phyloP scores from a whole-genome alignment of 2,888 invertebrate genomes.

The Horisme vitalbata region DNA sequence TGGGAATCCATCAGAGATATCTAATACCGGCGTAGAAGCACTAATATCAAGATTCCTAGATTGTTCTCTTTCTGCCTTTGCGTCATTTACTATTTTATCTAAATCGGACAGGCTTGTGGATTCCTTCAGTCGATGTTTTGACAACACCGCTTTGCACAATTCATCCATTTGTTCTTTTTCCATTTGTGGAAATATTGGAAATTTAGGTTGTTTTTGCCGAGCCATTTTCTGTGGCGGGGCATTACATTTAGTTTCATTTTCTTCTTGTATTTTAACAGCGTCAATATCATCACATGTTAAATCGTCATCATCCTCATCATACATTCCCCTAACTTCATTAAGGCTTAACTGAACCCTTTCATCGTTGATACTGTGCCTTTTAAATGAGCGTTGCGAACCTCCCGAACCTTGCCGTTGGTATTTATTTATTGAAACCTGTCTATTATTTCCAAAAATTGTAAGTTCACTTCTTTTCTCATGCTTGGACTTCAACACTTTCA shows the following conservation, averaged over 20 bases:
- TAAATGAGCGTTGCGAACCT: neutral
- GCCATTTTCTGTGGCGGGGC: constrained; percentile 10
- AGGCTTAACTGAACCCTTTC: constrained; percentile 1
- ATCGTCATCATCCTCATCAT: neutral
- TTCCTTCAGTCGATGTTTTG: constrained; percentile 34
- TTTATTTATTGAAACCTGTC: constrained; percentile 9
- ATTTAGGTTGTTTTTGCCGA: neutral
- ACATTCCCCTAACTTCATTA: neutral
- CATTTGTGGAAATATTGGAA: constrained; percentile 13
- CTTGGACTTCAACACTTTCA: constrained; percentile 4
- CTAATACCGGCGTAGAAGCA: constrained; percentile 13
- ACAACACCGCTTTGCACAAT: constrained; percentile 39
- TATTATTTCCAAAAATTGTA: constrained; percentile 1
- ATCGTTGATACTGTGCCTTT: constrained; percentile 2
- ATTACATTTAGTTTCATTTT: neutral
- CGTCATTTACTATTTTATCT: constrained; percentile 37
- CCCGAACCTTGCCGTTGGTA: constrained; percentile 9
- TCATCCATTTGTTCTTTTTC: constrained; percentile 41
- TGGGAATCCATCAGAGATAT: constrained; percentile 5
- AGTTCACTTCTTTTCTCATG: neutral
- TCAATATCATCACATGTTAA: neutral
- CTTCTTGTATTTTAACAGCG: neutral
- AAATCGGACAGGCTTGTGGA: constrained; percentile 41
- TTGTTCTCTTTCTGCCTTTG: constrained; percentile 5
- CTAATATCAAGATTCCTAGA: neutral